These are phyloP conservation scores for Lophius piscatorius DNA, from an alignment of 2,113 vertebrate species.

Conservation along the genomic window DNA sequence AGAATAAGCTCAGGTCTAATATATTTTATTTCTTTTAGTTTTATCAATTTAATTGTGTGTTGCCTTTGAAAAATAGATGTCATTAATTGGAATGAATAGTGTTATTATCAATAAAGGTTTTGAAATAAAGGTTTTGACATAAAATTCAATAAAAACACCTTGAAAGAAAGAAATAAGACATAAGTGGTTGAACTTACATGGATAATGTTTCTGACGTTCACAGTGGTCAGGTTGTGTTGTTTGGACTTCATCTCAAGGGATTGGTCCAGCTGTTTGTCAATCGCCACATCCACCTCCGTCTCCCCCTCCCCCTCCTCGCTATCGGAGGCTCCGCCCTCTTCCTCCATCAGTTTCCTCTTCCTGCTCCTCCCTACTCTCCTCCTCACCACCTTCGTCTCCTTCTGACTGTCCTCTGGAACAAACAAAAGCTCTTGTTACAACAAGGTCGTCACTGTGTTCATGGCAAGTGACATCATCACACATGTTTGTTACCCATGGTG, in stretches of 20 bases:
- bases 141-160: too few relatives aligned
- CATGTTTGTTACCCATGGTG: conserved; percentile 67
- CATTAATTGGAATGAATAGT: too few relatives aligned
- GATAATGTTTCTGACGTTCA: conserved; percentile 96
- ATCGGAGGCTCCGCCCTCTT: conserved; percentile 44
- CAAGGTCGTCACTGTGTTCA: too few relatives aligned
- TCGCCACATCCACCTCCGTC: conserved; percentile 75
- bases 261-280: conserved; percentile 88
- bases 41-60: too few relatives aligned
- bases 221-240: conserved; percentile 92
- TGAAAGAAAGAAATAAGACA: too few relatives aligned
- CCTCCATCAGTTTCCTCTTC: conserved; percentile 32
- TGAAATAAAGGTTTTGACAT: too few relatives aligned
- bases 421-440: neutral
- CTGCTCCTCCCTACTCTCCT: conserved; percentile 55
- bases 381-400: conserved; percentile 62
- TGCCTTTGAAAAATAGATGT: too few relatives aligned
- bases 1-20: too few relatives aligned
- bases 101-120: too few relatives aligned
- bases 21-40: too few relatives aligned
- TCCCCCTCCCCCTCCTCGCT: conserved; percentile 47
- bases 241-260: conserved; percentile 91
- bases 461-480: neutral
- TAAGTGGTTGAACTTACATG: conserved; percentile 82
- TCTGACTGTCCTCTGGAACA: conserved; percentile 71